These are phyloP conservation scores for Pandemis heparana DNA, from an alignment of 2,888 invertebrate species.

Conservation along the genomic window DNA sequence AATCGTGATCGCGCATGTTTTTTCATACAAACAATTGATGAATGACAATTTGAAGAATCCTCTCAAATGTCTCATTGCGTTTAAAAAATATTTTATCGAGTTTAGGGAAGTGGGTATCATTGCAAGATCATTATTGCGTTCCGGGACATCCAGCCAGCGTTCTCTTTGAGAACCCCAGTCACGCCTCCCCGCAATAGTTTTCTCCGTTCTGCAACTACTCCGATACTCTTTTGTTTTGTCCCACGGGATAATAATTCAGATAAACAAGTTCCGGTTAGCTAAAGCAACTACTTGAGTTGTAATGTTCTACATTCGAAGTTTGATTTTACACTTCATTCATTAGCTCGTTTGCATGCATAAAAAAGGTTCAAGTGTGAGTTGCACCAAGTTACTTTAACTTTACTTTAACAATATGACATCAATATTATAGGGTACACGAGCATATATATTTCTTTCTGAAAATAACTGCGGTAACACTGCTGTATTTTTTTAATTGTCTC, in stretches of 20 bases:
- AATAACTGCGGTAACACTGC: too few species aligned
- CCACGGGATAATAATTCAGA: conserved; percentile 14
- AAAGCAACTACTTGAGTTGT: neutral
- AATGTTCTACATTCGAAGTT: neutral
- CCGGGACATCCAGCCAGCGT: conserved; percentile 24
- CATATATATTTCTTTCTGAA: too few species aligned
- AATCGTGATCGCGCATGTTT: too few species aligned
- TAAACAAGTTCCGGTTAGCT: conserved; percentile 4
- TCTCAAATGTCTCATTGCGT: neutral
- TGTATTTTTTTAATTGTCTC: too few species aligned
- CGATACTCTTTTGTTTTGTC: conserved; percentile 22
- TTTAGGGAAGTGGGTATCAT: neutral
- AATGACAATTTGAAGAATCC: neutral
- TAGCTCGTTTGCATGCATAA: too few species aligned
- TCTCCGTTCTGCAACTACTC: conserved; percentile 26
- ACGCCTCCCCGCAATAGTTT: conserved; percentile 26
- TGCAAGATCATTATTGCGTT: conserved; percentile 22
- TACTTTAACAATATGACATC: too few species aligned
- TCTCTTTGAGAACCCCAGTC: conserved; percentile 32
- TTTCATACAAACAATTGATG: too few species aligned
- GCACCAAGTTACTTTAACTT: too few species aligned
- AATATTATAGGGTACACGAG: too few species aligned
- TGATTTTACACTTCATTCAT: neutral
- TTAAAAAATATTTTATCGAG: neutral
- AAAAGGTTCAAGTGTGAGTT: too few species aligned